Percentiles rank a stretch among this genome's conserved stretches.
Conservation (phyloP, 2,797 vertebrate species). For the Lates japonicus region DNA sequence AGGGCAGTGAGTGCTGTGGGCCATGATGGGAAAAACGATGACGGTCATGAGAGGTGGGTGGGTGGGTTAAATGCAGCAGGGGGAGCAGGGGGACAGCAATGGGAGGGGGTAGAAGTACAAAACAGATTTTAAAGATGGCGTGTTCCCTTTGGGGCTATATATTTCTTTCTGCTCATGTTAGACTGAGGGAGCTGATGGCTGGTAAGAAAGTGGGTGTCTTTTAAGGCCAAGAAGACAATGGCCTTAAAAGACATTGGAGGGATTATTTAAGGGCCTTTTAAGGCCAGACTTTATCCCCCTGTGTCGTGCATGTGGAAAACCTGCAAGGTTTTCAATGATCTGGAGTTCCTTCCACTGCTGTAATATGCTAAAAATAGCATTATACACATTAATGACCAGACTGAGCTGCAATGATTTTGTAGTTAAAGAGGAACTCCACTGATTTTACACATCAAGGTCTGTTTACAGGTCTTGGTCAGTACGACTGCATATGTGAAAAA, state of each 20-base stretch:
- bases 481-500: neutral
- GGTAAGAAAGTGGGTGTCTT: constrained; percentile 24
- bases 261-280: constrained; percentile 46
- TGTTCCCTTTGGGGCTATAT: constrained; percentile 36
- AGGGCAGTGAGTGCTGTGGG: constrained; percentile 26
- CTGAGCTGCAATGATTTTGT: neutral
- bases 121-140: constrained; percentile 31
- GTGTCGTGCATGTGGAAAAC: constrained; percentile 33
- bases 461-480: neutral
- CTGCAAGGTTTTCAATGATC: constrained; percentile 26
- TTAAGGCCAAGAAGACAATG: constrained; percentile 42
- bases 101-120: constrained; percentile 18
- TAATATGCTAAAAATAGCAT: neutral
- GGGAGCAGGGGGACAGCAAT: neutral
- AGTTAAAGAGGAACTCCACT: neutral
- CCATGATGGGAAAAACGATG: constrained; percentile 45
- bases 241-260: constrained; percentile 15
- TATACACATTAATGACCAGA: constrained; percentile 19
- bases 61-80: constrained; percentile 25
- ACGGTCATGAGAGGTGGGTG: neutral
- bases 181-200: constrained; percentile 28
- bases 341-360: constrained; percentile 13
- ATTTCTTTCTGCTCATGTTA: constrained; percentile 27
- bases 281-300: constrained; percentile 27
- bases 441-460: neutral